phyloP scores from a whole-genome alignment of 2,797 vertebrate genomes.

The Psittacula echo region DNA sequence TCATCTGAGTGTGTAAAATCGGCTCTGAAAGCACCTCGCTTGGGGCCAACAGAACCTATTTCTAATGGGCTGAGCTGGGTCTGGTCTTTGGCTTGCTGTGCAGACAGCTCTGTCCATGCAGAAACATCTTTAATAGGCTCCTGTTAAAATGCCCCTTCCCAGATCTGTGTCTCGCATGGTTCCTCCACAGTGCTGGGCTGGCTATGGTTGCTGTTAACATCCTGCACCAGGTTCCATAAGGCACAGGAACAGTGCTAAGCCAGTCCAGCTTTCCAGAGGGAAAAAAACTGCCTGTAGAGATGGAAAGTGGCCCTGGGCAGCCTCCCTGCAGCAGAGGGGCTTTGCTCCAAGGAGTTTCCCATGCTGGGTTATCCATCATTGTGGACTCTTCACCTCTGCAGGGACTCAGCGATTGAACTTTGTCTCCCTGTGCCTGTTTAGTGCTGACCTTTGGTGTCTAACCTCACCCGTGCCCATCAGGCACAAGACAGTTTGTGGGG shows the following conservation, averaged over 20 bases:
- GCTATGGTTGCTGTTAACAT: not conserved
- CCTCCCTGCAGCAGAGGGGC: not conserved
- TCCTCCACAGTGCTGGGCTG: accelerated
- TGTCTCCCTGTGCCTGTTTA: not conserved
- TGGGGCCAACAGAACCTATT: not conserved
- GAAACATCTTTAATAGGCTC: not conserved
- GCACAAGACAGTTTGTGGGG: not conserved
- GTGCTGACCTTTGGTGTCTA: not conserved
- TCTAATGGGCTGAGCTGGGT: constrained; percentile 15
- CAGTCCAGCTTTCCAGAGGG: not conserved
- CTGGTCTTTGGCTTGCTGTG: not conserved
- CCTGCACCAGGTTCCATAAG: not conserved
- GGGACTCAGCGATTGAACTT: not conserved
- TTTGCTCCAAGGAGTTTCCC: not conserved
- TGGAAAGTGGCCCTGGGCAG: not conserved
- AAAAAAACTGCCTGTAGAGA: not conserved
- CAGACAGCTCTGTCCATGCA: not conserved
- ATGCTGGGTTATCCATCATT: accelerated
- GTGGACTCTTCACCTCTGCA: not conserved
- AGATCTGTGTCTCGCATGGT: not conserved
- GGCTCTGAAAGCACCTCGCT: not conserved
- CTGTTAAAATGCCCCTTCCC: not conserved
- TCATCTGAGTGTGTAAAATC: not conserved
- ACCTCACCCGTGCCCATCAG: accelerated
- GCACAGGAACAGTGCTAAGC: not conserved